Evolutionary conservation across 2,888 invertebrate species (phyloP).

Genomic region (Spatulosminthurus flaviceps): DNA sequence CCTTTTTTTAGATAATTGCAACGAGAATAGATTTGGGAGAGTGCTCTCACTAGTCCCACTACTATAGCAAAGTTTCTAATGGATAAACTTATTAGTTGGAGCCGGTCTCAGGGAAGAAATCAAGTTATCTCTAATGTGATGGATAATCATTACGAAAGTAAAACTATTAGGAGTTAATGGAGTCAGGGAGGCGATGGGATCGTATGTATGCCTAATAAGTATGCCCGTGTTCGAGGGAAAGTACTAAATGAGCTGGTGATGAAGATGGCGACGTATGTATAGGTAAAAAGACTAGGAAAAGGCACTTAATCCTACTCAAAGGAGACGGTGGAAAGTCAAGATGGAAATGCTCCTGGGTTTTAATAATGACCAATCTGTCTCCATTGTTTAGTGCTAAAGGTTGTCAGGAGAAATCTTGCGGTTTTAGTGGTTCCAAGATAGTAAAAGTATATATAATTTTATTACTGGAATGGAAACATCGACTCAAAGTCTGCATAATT

Average conservation of each 20-base stretch:
- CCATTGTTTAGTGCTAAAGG: conserved; percentile 2
- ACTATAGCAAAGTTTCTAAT: no score
- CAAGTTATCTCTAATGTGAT: neutral
- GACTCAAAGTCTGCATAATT: no score
- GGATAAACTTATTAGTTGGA: neutral
- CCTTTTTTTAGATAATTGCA: no score
- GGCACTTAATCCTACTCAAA: no score
- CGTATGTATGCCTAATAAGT: no score
- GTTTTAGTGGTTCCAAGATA: neutral
- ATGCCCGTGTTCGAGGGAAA: no score
- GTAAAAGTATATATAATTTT: no score
- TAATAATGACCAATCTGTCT: neutral
- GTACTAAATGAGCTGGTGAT: neutral
- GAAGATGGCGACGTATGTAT: neutral
- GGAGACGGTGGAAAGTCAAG: neutral
- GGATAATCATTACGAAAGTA: neutral
- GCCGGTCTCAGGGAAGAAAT: neutral
- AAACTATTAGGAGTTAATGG: conserved; percentile 6
- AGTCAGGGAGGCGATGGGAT: neutral
- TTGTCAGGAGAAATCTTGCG: conserved; percentile 6
- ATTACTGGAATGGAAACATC: no score
- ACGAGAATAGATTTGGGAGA: no score
- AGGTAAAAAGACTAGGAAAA: no score
- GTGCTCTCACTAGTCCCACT: no score
- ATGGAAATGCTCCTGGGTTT: neutral